Conservation (phyloP, 2,888 invertebrate species). For the Cosmorhoe ocellata region DNA sequence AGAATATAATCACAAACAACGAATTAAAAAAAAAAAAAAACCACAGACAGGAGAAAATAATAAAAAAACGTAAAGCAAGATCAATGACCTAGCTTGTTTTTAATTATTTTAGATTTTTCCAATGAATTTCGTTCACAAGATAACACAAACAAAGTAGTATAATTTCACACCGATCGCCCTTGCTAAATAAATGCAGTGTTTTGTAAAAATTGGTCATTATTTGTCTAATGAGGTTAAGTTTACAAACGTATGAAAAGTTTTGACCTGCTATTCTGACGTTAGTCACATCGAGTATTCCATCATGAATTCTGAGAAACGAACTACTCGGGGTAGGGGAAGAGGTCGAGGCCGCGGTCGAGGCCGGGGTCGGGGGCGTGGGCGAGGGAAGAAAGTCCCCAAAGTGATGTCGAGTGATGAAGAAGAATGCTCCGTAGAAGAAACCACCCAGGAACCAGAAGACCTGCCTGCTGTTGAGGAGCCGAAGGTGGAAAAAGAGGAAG, state of each 20-base stretch:
- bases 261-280: constrained; percentile 8
- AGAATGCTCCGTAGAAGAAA: constrained; percentile 77
- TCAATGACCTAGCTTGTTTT: no score
- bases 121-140: no score
- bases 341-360: constrained; percentile 91
- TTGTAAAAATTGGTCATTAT: no score
- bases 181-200: no score
- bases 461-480: constrained; percentile 60
- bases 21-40: no score
- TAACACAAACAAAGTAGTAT: no score
- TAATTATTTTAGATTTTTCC: no score
- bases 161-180: no score
- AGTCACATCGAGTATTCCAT: constrained; percentile 19
- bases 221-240: constrained; percentile 26
- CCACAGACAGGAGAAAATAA: no score
- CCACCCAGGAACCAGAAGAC: constrained; percentile 80
- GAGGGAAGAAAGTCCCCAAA: constrained; percentile 89
- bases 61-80: no score
- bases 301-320: constrained; percentile 83
- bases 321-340: constrained; percentile 87
- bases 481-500: constrained; percentile 72
- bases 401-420: constrained; percentile 85
- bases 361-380: constrained; percentile 86
- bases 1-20: no score
- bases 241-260: constrained; percentile 1